A percentile compares a stretch with the other conserved stretches of the same genome.
phyloP scores from a whole-genome alignment of 2,797 vertebrate genomes.

The Chaunax sp. region DNA sequence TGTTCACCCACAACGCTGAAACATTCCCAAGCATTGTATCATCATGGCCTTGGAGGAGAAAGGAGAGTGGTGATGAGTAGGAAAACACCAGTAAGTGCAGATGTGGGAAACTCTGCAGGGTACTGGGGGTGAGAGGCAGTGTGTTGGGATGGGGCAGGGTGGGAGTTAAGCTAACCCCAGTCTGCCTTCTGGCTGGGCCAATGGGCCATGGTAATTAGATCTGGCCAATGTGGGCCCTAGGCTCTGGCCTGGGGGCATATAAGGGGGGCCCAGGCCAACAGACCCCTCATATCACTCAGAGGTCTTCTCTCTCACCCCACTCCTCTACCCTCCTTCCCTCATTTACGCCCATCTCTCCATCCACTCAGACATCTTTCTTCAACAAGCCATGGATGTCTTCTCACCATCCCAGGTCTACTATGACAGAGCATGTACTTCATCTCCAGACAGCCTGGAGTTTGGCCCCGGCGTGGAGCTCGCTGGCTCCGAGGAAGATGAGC shows the following conservation, averaged over 20 bases:
- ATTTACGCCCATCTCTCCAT: conserved; percentile 35
- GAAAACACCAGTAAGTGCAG: conserved; percentile 84
- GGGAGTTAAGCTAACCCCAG: conserved; percentile 83
- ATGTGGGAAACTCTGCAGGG: conserved; percentile 87
- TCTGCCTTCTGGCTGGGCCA: conserved; percentile 80
- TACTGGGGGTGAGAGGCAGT: conserved; percentile 70
- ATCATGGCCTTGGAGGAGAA: conserved; percentile 42
- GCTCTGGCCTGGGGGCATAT: conserved; percentile 86
- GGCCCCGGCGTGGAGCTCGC: conserved; percentile 79
- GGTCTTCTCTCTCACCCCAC: conserved; percentile 67
- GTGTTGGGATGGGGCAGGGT: conserved; percentile 70
- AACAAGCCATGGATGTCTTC: conserved; percentile 88
- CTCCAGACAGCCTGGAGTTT: conserved; percentile 89
- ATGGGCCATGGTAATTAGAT: conserved; percentile 90
- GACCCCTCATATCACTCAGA: conserved; percentile 85
- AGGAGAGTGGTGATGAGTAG: conserved; percentile 71
- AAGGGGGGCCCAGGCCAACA: conserved; percentile 86
- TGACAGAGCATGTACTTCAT: conserved; percentile 89
- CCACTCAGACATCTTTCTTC: conserved; percentile 20
- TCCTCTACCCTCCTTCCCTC: conserved; percentile 43
- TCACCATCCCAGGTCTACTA: conserved; percentile 92
- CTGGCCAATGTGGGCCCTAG: conserved; percentile 87
- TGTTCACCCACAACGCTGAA: conserved; percentile 12
- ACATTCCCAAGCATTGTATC: conserved; percentile 43
- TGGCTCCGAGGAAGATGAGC: conserved; percentile 91